Conservation (phyloP, 2,113 vertebrate species). For the Rhineura floridana region DNA sequence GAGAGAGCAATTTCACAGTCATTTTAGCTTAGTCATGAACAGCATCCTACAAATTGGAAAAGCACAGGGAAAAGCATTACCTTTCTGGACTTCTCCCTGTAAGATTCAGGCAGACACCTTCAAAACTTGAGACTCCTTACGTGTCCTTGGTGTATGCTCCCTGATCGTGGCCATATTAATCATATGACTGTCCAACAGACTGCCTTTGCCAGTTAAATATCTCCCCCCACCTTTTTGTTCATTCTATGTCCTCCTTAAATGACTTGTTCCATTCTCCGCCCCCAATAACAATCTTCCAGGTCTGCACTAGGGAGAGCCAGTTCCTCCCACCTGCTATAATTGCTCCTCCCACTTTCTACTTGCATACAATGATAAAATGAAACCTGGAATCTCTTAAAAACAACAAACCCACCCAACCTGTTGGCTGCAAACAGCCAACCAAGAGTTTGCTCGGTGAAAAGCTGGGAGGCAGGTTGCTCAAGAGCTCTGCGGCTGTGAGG, state of each 20-base stretch:
- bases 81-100: neutral
- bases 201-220: slow-evolving; percentile 3
- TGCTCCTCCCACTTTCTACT: slow-evolving; percentile 60
- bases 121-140: neutral
- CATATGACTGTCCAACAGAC: neutral
- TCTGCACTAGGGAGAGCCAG: slow-evolving; percentile 25
- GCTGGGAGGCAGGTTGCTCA: neutral
- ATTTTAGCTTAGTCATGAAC: neutral
- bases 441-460: neutral
- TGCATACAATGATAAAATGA: slow-evolving; percentile 33
- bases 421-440: neutral
- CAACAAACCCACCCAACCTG: neutral
- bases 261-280: rapidly evolving
- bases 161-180: neutral
- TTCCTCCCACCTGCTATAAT: slow-evolving; percentile 37
- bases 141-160: neutral
- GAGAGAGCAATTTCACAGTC: neutral
- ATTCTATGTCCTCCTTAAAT: slow-evolving; percentile 27
- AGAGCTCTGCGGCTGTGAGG: neutral
- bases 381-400: neutral
- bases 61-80: neutral
- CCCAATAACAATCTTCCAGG: slow-evolving; percentile 46
- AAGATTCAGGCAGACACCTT: neutral
- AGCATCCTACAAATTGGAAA: neutral
- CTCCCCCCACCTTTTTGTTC: neutral